Base-by-base conservation (phyloP, 2,888 invertebrate species). In the Agriotes lineatus region DNA sequence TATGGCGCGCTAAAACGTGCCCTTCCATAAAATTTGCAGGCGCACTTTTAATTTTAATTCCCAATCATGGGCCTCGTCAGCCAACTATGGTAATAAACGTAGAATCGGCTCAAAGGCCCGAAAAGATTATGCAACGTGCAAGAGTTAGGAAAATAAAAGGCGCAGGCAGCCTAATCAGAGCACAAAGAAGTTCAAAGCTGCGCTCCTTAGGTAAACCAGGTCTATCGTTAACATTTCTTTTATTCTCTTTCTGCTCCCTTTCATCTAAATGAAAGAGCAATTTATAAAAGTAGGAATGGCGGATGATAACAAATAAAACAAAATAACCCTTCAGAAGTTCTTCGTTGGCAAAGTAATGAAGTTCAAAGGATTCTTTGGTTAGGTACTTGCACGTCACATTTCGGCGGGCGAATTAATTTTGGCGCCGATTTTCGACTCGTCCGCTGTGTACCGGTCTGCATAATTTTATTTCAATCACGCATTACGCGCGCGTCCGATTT, bases 141-240 rank as follows among this genome's bases (percentile, higher is more conserved):
- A 61, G 54, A 42, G 62, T 57, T 37, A 63, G 35, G 48, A 45
- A 63, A 63, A 68, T 63, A 68, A 68, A 68, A 68, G 63, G 42
- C 63, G 50, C 58, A 44, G 59, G 30, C 25, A 45, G 60, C 65
- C 69, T 69, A 69, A 69, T 69, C 69, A 69, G 65, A 39, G 37
- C 64, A 64, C 65, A 69, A 69, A 69, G 69, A 56, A 54, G 60
- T 50, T 69, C 56, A 56, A 65, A 69, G 65, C 50, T n/a, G n/a
- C n/a, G n/a, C 65, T 58, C 30, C 68, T 69, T 69, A 69, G 64
- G 69, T 69, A 69, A 65, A 65, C 69, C 69, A 69, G 69, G 69
- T 69, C 69, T 69, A 69, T 69, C 69, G 69, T 65, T 69, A 69
- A 69, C 69, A 64, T 65, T 69, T 69, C 65, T 69, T 69, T 65